Percentiles rank a stretch among this genome's conserved stretches.
Evolutionary conservation across 1,140 invertebrate species (phyloP).

Genomic region (Temnothorax nylanderi): DNA sequence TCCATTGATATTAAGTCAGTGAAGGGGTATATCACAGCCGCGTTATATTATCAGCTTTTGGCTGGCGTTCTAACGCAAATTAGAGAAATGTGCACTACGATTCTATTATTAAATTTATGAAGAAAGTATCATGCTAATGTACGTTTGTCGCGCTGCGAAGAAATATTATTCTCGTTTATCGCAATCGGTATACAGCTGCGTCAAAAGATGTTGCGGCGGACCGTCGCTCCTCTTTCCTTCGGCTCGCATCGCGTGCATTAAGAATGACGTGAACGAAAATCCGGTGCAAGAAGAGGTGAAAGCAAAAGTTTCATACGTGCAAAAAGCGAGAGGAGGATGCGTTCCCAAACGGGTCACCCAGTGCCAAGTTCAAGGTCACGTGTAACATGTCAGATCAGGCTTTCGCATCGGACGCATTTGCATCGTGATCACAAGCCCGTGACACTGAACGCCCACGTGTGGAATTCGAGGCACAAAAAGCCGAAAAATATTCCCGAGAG

Average conservation of each 20-base stretch:
- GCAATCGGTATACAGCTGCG: neutral
- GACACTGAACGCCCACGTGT: constrained; percentile 18
- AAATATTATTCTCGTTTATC: neutral
- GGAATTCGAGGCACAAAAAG: neutral
- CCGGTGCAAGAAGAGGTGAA: constrained; percentile 37
- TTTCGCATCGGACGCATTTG: constrained; percentile 18
- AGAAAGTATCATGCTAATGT: neutral
- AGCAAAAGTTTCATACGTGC: constrained; percentile 60
- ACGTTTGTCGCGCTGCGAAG: neutral
- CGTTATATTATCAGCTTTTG: neutral
- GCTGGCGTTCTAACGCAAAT: neutral
- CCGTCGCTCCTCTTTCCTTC: constrained; percentile 27
- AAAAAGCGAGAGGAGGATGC: constrained; percentile 53
- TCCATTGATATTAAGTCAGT: constrained; percentile 58
- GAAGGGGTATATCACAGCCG: neutral
- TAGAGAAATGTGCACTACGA: neutral
- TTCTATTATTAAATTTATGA: neutral
- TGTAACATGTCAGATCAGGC: neutral
- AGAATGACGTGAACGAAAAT: constrained; percentile 49
- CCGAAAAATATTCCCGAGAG: neutral
- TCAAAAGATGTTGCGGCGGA: neutral
- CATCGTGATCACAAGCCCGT: neutral
- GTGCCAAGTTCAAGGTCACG: constrained; percentile 62
- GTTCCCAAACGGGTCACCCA: constrained; percentile 14
- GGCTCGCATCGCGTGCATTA: constrained; percentile 42